Percentiles rank a stretch among this genome's conserved stretches.
Evolutionary conservation across 2,113 vertebrate genomes (phyloP).

Genomic region (Cervus canadensis): DNA sequence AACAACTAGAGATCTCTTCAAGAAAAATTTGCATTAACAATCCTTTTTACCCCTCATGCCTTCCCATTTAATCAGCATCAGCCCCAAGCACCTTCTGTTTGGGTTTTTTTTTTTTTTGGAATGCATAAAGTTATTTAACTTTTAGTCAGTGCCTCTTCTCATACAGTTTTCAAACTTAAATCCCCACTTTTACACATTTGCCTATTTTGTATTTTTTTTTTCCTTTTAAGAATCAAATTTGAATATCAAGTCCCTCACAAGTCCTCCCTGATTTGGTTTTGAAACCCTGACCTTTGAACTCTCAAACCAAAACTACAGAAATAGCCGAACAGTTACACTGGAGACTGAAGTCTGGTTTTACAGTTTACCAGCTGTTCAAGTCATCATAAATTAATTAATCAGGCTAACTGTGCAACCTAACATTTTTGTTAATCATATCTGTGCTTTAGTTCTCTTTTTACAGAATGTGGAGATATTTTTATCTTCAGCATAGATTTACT

Average conservation of each 20-base stretch:
- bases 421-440: neutral
- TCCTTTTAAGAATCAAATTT: neutral
- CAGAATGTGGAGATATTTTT: neutral
- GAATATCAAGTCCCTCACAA: neutral
- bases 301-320: neutral
- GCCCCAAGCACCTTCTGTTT: neutral
- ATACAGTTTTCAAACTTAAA: neutral
- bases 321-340: neutral
- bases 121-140: neutral
- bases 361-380: rapidly evolving
- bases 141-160: neutral
- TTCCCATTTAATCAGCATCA: too few relatives aligned
- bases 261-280: neutral
- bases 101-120: neutral
- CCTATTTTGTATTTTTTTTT: neutral
- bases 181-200: neutral
- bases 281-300: neutral
- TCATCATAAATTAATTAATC: neutral
- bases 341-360: neutral
- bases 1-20: neutral
- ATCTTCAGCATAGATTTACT: neutral
- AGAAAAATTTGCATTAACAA: neutral
- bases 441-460: neutral
- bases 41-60: neutral
- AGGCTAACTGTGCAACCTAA: neutral